Evolutionary conservation across 2,797 vertebrate genomes (phyloP), one percentile per base, ranked within the genome.

Genomic region (Sylvia borin): DNA sequence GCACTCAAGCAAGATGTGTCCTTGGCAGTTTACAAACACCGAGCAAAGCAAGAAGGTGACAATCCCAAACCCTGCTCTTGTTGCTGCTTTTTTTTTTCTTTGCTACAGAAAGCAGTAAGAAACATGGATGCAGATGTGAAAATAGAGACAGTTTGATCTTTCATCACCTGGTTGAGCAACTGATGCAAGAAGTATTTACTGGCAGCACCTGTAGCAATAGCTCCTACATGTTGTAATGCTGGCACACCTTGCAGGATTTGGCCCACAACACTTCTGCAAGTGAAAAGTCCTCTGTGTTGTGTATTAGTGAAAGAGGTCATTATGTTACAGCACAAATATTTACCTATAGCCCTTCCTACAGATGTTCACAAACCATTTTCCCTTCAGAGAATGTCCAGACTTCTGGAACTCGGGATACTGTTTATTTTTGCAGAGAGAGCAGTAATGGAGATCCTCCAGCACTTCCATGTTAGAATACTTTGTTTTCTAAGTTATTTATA

Each of bases 241-340:
- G 96, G 87, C 95, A 95, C 95, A 96, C 85, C 93, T 94, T 48
- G 68, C 53, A 83, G 53, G 58, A 53, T 45, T 73, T 90, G 82
- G 77, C 80, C 85, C 47, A 7, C 26, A 90, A 53, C 42, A 73
- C 22, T 50, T 74, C 88, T 81, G 67, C 61, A 86, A 93, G 64
- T 57, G 73, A 92, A 81, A 94, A 94, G 83, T 81, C 65, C 68
- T 76, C 90, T 88, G 32, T 93, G 71, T 38, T 93, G 77, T 73
- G 65, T 22, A 31, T 57, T 60, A 82, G 15, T 92, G 80, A 96
- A 96, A 93, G 95, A 90, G 32, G n/a, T 70, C 77, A 68, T 88
- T 97, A 76, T 88, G 67, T 84, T 81, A 57, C 57, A 85, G 85
- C 74, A 84, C 87, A 95, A 95, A 96, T 96, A 95, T 94, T 96